Evolutionary conservation across 2,113 vertebrate genomes (phyloP).

Genomic region (Microcebus lehilahytsara): DNA sequence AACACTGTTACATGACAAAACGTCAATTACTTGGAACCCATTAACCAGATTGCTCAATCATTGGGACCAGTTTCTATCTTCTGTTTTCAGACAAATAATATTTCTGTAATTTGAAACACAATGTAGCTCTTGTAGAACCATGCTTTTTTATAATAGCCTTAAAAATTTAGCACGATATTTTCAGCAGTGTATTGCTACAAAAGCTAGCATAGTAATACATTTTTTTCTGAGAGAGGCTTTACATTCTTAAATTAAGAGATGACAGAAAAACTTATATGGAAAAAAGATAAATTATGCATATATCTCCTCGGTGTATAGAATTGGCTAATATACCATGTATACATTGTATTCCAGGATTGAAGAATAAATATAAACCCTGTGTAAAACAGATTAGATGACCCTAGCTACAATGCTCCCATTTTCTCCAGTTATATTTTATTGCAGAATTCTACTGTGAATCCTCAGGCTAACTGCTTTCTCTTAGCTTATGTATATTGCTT

Average conservation of each 20-base stretch:
- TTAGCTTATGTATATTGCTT: too few relatives aligned
- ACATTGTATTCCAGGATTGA: too few relatives aligned
- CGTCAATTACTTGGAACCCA: background rate
- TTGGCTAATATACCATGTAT: background rate
- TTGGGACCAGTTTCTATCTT: background rate
- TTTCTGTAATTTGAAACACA: background rate
- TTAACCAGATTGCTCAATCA: background rate
- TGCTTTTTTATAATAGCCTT: background rate
- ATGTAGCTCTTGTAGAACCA: background rate
- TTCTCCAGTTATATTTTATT: too few relatives aligned
- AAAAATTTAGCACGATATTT: background rate
- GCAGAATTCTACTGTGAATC: too few relatives aligned
- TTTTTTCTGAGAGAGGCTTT: background rate
- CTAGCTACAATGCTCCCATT: too few relatives aligned
- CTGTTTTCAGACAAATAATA: constrained; percentile 9
- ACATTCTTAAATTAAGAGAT: constrained; percentile 13
- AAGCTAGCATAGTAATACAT: background rate
- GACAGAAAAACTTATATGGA: background rate
- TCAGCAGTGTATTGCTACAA: background rate
- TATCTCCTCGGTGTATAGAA: background rate
- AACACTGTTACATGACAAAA: background rate
- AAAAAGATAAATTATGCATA: background rate
- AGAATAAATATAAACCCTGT: too few relatives aligned
- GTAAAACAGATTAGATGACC: too few relatives aligned
- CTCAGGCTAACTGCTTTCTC: too few relatives aligned